These are phyloP conservation scores for Typhlomys cinereus DNA, from an alignment of 2,113 vertebrate species.

Conservation along the genomic window DNA sequence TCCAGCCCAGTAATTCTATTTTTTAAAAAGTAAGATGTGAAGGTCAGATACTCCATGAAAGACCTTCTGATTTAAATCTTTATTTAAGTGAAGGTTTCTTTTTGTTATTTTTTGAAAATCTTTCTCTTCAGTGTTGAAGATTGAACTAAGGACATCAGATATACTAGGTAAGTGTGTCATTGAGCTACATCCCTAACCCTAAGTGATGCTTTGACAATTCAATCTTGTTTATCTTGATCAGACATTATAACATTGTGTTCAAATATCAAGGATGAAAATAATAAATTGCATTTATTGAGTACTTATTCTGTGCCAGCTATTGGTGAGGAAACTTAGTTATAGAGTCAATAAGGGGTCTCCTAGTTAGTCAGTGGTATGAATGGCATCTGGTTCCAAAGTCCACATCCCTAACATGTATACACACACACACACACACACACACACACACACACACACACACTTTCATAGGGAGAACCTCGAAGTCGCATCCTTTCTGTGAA, in stretches of 20 bases:
- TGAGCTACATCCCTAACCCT: background rate
- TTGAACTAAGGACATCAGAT: background rate
- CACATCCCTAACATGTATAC: background rate
- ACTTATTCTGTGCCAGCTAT: background rate
- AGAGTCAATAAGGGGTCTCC: background rate
- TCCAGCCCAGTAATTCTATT: no score
- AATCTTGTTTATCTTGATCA: conserved; percentile 6
- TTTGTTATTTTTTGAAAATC: background rate
- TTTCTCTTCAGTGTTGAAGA: background rate
- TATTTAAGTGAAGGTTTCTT: background rate
- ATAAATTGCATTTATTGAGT: background rate
- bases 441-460: background rate
- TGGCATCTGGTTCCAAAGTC: background rate
- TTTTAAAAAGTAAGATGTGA: background rate
- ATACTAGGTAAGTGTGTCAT: background rate
- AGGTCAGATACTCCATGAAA: background rate
- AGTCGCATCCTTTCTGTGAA: background rate
- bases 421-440: background rate
- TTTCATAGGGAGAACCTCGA: background rate
- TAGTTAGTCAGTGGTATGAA: background rate
- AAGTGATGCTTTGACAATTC: background rate
- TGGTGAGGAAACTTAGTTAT: conserved; percentile 38
- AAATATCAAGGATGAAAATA: conserved; percentile 32
- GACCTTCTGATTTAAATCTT: background rate
- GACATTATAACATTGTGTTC: background rate